These are phyloP conservation scores for Folsomia manolachei DNA, from an alignment of 2,888 invertebrate species.

Conservation along the genomic window DNA sequence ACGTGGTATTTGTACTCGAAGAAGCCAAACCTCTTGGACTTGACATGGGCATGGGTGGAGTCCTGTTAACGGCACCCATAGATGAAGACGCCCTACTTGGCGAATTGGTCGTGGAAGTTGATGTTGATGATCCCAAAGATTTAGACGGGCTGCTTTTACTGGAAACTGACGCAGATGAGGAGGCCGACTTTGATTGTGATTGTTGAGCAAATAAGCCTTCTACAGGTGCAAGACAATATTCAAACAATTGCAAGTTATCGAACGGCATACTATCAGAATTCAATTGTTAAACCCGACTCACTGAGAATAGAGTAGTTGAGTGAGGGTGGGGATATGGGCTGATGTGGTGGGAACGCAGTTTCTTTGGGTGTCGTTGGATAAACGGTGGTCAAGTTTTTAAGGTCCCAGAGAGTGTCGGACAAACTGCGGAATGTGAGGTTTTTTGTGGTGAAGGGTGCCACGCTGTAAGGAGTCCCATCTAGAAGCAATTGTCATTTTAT, in stretches of 20 bases:
- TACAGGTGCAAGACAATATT: too few species aligned
- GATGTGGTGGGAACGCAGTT: neutral
- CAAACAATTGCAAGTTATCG: too few species aligned
- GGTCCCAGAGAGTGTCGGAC: neutral
- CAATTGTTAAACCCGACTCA: too few species aligned
- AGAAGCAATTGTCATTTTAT: too few species aligned
- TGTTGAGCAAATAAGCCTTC: neutral
- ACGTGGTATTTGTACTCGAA: too few species aligned
- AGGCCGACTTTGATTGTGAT: too few species aligned
- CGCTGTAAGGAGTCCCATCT: neutral
- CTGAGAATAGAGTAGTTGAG: neutral
- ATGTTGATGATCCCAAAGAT: neutral
- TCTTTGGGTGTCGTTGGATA: neutral
- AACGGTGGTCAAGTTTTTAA: neutral
- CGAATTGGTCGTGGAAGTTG: neutral
- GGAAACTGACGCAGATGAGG: neutral
- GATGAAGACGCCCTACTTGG: too few species aligned
- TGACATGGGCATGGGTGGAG: neutral
- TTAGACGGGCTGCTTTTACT: neutral
- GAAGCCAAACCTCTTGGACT: too few species aligned
- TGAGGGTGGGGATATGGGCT: neutral
- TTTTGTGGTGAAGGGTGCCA: neutral
- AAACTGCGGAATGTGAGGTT: neutral
- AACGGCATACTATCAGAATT: too few species aligned
- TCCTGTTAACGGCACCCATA: too few species aligned